Conservation (phyloP, 2,888 invertebrate genomes). For the Punctoribates punctum region DNA sequence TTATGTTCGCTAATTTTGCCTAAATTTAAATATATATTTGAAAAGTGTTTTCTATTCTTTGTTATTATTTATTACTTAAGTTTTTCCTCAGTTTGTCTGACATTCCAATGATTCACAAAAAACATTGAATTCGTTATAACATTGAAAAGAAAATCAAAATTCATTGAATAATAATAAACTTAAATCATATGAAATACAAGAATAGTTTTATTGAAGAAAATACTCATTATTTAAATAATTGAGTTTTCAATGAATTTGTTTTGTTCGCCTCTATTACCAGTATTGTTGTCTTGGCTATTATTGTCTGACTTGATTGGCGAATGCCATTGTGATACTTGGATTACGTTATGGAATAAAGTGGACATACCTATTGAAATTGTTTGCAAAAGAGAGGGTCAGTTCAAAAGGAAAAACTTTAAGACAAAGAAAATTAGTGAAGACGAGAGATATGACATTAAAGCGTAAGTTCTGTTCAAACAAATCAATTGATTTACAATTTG, state of each 20-base stretch:
- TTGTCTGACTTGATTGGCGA: neutral
- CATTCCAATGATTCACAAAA: neutral
- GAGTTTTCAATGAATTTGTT: constrained; percentile 26
- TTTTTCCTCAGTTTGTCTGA: neutral
- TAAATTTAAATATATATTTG: no score
- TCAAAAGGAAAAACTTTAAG: constrained; percentile 34
- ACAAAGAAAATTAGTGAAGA: constrained; percentile 35
- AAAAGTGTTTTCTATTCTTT: neutral
- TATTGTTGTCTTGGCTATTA: neutral
- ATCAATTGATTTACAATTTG: neutral
- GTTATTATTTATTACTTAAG: neutral
- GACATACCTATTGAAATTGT: constrained; percentile 36
- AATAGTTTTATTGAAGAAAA: no score
- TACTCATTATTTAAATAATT: neutral
- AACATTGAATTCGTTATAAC: neutral
- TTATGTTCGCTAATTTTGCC: no score
- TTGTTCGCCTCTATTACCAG: neutral
- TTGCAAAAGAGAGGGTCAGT: constrained; percentile 31
- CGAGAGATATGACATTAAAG: constrained; percentile 42
- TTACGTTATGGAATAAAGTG: constrained; percentile 41
- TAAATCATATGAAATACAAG: no score
- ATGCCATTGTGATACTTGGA: constrained; percentile 39
- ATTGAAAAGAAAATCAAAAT: neutral
- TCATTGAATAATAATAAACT: neutral
- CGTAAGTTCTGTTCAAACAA: constrained; percentile 20